phyloP scores from a whole-genome alignment of 2,888 invertebrate species.

The Hesperia comma region DNA sequence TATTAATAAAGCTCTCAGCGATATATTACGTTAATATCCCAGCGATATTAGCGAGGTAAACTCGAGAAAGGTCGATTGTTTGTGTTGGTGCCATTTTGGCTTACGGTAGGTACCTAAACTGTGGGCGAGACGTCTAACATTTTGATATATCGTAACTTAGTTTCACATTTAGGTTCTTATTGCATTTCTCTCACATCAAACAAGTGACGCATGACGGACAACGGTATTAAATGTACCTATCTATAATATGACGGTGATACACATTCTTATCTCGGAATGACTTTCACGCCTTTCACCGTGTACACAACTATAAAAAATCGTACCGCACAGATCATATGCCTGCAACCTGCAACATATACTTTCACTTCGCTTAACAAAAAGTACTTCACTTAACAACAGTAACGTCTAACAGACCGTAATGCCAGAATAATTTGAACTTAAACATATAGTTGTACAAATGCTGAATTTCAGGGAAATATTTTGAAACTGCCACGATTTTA shows the following conservation, averaged over 20 bases:
- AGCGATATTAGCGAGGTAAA: slow-evolving; percentile 33
- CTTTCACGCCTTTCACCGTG: slow-evolving; percentile 66
- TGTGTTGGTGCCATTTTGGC: slow-evolving; percentile 34
- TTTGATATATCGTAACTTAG: slow-evolving; percentile 28
- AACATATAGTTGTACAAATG: background rate
- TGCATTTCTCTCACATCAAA: slow-evolving; percentile 14
- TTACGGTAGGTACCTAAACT: slow-evolving; percentile 25
- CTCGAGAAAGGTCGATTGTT: slow-evolving; percentile 33
- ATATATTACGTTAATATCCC: slow-evolving; percentile 38
- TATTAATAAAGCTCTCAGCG: slow-evolving; percentile 35
- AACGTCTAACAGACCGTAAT: background rate
- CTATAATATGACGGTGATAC: slow-evolving; percentile 13
- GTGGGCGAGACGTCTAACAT: slow-evolving; percentile 32
- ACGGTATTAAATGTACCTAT: slow-evolving; percentile 7
- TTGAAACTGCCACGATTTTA: background rate
- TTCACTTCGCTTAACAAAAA: slow-evolving; percentile 39
- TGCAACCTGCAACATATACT: slow-evolving; percentile 30
- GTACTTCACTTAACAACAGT: slow-evolving; percentile 25
- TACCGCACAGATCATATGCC: slow-evolving; percentile 29
- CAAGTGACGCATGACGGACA: slow-evolving; percentile 20
- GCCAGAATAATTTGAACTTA: slow-evolving; percentile 10
- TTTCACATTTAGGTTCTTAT: slow-evolving; percentile 31
- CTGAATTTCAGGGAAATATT: slow-evolving; percentile 14
- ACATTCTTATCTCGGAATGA: slow-evolving; percentile 36
- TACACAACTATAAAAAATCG: slow-evolving; percentile 38